Conservation (phyloP, 2,888 invertebrate genomes). For the Nomada goodeniana region DNA sequence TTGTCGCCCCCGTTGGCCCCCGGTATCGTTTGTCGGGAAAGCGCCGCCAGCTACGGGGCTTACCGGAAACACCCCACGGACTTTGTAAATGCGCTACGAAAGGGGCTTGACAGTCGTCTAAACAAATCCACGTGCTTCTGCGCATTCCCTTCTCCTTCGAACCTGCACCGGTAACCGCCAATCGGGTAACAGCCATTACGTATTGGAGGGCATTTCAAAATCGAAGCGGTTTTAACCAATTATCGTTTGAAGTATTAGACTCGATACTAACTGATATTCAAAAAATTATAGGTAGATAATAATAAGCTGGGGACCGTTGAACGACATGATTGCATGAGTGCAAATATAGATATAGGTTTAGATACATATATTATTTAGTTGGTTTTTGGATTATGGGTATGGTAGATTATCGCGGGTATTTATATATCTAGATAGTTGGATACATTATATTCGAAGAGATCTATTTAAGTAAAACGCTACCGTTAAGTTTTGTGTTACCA, state of each 20-base stretch:
- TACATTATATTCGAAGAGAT: slow-evolving; percentile 2
- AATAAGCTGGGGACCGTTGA: not conserved
- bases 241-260: not conserved
- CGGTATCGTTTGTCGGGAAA: slow-evolving; percentile 67
- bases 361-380: not conserved
- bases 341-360: not conserved
- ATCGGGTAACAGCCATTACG: slow-evolving; percentile 32
- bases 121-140: slow-evolving; percentile 78
- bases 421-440: not conserved
- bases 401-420: not conserved
- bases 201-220: slow-evolving; percentile 62
- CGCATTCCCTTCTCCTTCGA: slow-evolving; percentile 60
- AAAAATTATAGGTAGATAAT: not conserved
- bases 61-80: slow-evolving; percentile 77
- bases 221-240: slow-evolving; percentile 19
- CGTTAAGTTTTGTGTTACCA: not conserved
- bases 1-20: slow-evolving; percentile 69
- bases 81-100: slow-evolving; percentile 75
- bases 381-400: not conserved
- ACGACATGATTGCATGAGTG: not conserved
- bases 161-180: slow-evolving; percentile 49
- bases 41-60: slow-evolving; percentile 77
- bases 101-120: slow-evolving; percentile 70
- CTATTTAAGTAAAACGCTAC: not conserved
- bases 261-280: not conserved